Percentiles rank a stretch among this genome's conserved stretches.
Evolutionary conservation across 2,888 invertebrate species (phyloP).

Genomic region (Caenorhabditis auriculariae): DNA sequence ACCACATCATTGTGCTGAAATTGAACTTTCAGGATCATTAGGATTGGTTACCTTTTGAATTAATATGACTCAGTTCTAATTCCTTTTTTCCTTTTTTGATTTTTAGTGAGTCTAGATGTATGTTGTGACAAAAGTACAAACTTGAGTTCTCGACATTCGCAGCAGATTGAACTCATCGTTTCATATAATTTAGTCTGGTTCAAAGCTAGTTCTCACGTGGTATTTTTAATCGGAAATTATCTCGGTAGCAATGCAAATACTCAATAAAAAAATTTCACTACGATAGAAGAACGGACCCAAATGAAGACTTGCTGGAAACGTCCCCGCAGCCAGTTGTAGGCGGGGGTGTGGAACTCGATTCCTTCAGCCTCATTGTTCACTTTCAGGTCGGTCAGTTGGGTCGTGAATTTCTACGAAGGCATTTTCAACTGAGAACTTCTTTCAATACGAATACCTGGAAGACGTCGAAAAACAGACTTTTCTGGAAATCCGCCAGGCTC

Average conservation of each 20-base stretch:
- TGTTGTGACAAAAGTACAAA: no score
- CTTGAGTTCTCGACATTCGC: no score
- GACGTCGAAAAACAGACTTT: conserved; percentile 50
- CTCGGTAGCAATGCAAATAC: neutral
- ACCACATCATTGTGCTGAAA: conserved; percentile 96
- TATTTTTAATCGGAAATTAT: no score
- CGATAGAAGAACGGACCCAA: conserved; percentile 10
- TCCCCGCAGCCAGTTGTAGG: conserved; percentile 94
- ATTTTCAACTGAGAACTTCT: no score
- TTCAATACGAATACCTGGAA: no score
- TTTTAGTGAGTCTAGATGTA: no score
- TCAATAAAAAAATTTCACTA: neutral
- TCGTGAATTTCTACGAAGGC: conserved; percentile 79
- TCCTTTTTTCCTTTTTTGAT: no score
- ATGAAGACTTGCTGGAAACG: conserved; percentile 91
- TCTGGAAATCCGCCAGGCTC: conserved; percentile 38
- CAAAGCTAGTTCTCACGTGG: no score
- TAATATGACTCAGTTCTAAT: no score
- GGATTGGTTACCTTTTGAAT: neutral
- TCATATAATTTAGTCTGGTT: no score
- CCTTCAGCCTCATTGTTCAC: conserved; percentile 90
- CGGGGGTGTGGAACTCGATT: conserved; percentile 80
- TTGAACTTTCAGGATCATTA: neutral
- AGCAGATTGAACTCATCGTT: no score
- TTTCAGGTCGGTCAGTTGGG: conserved; percentile 93